These are phyloP conservation scores for Maconellicoccus hirsutus DNA, from an alignment of 1,140 invertebrate genomes.

Conservation along the genomic window DNA sequence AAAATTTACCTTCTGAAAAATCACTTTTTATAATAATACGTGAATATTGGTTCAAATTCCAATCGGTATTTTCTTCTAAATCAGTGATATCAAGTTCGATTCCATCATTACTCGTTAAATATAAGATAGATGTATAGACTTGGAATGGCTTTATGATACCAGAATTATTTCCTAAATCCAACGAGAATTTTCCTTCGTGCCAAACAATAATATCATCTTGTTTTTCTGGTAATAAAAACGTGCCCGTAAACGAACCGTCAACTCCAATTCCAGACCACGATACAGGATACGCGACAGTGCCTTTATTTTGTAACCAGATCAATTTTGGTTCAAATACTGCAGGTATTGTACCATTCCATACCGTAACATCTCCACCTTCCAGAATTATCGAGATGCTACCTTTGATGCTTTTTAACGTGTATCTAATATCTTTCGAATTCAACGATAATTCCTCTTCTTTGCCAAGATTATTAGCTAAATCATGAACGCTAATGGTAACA, in stretches of 20 bases:
- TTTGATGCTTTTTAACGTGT: not conserved
- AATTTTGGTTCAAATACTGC: not conserved
- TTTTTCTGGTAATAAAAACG: not conserved
- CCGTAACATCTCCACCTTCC: too few relatives aligned
- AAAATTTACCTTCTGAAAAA: not conserved
- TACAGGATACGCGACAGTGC: not conserved
- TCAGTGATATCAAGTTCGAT: not conserved
- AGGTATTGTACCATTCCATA: slow-evolving; percentile 1
- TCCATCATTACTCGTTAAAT: not conserved
- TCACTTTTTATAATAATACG: not conserved
- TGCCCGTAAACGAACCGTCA: not conserved
- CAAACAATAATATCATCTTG: not conserved
- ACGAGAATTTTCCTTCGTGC: not conserved
- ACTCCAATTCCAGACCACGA: not conserved
- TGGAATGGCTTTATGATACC: not conserved
- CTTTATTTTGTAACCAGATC: not conserved
- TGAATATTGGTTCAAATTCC: not conserved
- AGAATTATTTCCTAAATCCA: not conserved
- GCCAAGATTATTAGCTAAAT: not conserved
- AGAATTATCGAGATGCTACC: not conserved
- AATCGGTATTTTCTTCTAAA: not conserved
- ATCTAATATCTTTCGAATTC: not conserved
- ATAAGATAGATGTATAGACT: not conserved
- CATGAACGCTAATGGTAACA: not conserved
- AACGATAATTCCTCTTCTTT: slow-evolving; percentile 15